A percentile compares a stretch with the other conserved stretches of the same genome.
These are phyloP conservation scores for Scaeva pyrastri DNA, from an alignment of 2,888 invertebrate species.

Conservation along the genomic window DNA sequence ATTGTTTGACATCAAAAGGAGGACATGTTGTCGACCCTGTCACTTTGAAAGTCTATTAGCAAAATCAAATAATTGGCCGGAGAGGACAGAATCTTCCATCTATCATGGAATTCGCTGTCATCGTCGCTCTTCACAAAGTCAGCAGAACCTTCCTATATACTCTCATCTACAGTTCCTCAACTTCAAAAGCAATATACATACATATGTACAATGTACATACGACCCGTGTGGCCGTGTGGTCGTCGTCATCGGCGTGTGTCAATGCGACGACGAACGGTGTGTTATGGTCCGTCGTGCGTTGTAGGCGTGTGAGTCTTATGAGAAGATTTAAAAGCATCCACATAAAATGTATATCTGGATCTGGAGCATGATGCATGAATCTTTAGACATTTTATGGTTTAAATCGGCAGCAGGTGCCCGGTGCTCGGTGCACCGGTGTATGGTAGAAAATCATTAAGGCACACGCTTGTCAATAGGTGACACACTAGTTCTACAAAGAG, in stretches of 20 bases:
- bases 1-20: constrained; percentile 31
- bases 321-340: constrained; percentile 52
- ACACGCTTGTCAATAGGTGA: constrained; percentile 63
- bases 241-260: too few species aligned
- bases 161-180: background rate
- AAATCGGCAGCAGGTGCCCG: constrained; percentile 33
- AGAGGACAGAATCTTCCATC: constrained; percentile 19
- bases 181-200: constrained; percentile 17
- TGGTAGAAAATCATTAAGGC: constrained; percentile 52
- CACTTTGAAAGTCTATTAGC: constrained; percentile 65
- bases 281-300: too few species aligned
- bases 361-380: background rate
- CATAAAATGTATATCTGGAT: too few species aligned
- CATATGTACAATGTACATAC: background rate
- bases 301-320: background rate
- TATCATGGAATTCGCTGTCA: constrained; percentile 4
- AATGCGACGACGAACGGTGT: too few species aligned
- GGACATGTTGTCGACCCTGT: constrained; percentile 18
- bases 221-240: background rate
- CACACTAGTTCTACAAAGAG: constrained; percentile 55
- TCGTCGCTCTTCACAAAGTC: constrained; percentile 44
- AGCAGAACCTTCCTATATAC: background rate
- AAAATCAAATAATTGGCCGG: constrained; percentile 72
- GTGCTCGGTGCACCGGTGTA: background rate
- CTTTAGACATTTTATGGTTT: constrained; percentile 23